Base-by-base conservation (phyloP, 37 sponge, comb jelly and placozoan species). In the Halisarca cf. caerulea region DNA sequence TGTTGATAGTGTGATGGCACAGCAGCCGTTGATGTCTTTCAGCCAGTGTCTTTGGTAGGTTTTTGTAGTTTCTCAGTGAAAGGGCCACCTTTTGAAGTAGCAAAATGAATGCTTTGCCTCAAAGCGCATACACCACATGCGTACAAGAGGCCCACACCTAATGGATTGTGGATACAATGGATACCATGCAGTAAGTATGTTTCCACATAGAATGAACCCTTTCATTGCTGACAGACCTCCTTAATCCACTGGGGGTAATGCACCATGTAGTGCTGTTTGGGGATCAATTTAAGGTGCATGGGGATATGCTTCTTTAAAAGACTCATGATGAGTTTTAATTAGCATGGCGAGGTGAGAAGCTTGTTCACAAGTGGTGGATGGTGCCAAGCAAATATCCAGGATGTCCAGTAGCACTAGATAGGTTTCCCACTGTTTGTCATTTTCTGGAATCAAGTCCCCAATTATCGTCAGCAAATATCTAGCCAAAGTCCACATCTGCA, bases 61-160 rank as follows among this genome's bases (percentile, higher is more conserved):
- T 89, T 51, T 89, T 84, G 35, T 83, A 89, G 35, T 66, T 51
- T 24, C 47, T 64, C 5, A 78, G 38, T 25, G 30, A 47, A 4
- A 51, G 55, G 11, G 89, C 89, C 0, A 89, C 24, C n/a, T 15
- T 74, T 44, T 74, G 11, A 41, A 89, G n/a, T n/a, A n/a, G n/a
- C n/a, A 89, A 53, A 66, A 85, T 41, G 68, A 75, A 40, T 90
- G 86, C 34, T 90, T 90, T 47, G 72, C 91, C 45, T 90, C 91
- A 55, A 79, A 90, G 60, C 91, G 44, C 91, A 90, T 90, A 57
- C 91, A 90, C 91, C 91, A 90, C 17, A 77, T 24, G 8, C 84
- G 51, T 11, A 36, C 37, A 58, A 86, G 58, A 74, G 91, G 91
- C 1, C 91, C 91, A 86, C 40, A 83, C 72, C 91, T 90, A 85